phyloP scores from a whole-genome alignment of 2,113 vertebrate species.

The Coturnix japonica region DNA sequence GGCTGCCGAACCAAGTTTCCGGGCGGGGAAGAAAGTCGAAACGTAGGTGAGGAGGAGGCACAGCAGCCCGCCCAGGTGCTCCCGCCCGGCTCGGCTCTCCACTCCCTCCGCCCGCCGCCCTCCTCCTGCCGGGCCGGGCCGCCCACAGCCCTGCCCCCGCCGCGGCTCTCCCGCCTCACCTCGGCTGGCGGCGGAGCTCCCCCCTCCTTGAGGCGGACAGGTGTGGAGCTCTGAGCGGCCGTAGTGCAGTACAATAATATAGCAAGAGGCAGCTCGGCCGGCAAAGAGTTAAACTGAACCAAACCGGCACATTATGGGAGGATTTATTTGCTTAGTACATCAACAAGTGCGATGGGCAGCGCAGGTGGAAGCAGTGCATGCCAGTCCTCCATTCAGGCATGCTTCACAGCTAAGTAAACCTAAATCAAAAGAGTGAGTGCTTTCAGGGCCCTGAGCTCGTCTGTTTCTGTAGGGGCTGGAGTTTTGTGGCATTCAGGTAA shows the following conservation, averaged over 20 bases:
- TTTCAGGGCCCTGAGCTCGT: not conserved
- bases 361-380: not conserved
- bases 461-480: not conserved
- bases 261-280: not conserved
- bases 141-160: not conserved
- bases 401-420: not conserved
- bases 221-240: too few relatives aligned
- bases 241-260: not conserved
- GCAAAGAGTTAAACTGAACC: not conserved
- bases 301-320: not conserved
- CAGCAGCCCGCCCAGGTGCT: slow-evolving; percentile 50
- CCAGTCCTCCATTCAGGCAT: not conserved
- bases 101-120: not conserved
- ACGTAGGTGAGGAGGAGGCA: slow-evolving; percentile 45
- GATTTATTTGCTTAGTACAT: not conserved
- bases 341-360: not conserved
- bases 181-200: not conserved
- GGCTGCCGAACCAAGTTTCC: slow-evolving; percentile 56
- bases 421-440: not conserved
- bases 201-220: too few relatives aligned
- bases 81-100: not conserved
- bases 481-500: not conserved
- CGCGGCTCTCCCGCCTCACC: too few relatives aligned
- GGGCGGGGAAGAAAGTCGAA: slow-evolving; percentile 67
- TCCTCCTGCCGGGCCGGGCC: not conserved